phyloP scores from a whole-genome alignment of 2,113 vertebrate species.

The Tyrannus savana region DNA sequence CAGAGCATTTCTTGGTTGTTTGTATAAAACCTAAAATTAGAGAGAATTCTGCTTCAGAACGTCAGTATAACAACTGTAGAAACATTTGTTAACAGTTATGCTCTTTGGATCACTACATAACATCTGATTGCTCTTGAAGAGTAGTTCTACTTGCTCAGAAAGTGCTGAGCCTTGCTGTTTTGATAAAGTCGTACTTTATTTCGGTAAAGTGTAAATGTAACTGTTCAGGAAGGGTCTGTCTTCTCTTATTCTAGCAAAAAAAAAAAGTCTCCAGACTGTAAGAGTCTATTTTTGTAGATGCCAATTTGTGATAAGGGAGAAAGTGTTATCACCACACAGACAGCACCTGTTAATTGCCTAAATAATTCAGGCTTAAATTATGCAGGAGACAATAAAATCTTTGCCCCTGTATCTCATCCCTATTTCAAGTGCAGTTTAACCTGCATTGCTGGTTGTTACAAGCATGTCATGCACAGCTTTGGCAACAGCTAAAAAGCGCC shows the following conservation, averaged over 20 bases:
- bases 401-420: background rate
- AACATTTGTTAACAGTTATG: background rate
- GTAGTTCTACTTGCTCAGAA: background rate
- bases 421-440: background rate
- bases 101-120: background rate
- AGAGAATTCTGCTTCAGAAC: background rate
- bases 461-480: background rate
- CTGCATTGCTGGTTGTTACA: slow-evolving; percentile 16
- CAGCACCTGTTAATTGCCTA: slow-evolving; percentile 28
- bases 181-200: background rate
- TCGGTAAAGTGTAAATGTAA: background rate
- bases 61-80: background rate
- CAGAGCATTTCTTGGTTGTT: background rate
- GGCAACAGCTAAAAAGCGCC: background rate
- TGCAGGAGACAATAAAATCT: background rate
- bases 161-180: background rate
- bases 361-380: slow-evolving; percentile 19
- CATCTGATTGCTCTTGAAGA: background rate
- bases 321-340: slow-evolving; percentile 2
- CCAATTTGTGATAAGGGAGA: background rate
- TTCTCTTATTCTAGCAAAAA: background rate
- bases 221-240: background rate
- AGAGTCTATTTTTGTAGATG: slow-evolving; percentile 13
- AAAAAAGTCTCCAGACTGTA: background rate
- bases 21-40: slow-evolving; percentile 5